Base-by-base conservation (phyloP, 64 coral and sea anemone genomes). In the Pocillopora verrucosa region DNA sequence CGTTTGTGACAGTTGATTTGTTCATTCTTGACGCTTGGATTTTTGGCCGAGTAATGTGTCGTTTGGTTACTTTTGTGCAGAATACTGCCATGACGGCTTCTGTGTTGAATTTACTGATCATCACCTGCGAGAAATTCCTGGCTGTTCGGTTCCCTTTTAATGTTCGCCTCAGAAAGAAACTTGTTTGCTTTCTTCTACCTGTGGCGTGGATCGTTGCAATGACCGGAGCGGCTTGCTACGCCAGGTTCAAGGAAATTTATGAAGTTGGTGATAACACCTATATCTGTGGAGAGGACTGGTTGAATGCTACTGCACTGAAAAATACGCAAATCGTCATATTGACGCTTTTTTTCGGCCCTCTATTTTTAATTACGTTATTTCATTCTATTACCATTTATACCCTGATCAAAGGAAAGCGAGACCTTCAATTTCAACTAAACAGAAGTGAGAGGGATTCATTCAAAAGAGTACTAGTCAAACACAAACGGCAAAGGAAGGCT, bases 81-180 rank as follows among this genome's bases (percentile, higher is more conserved):
- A 89, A 76, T 34, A 78, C 87, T 35, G 88, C 91, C 3, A 35
- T 77, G 7, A 75, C 65, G 20, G 81, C 92, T 0, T 87, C 83
- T 0, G 67, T 96, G 72, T n/a, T 96, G 16, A 93, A 89, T 26
- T 76, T 96, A 2, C 75, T 89, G 9, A 73, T 81, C 5, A 81
- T 92, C 60, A 93, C 94, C 9, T 77, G 86, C 16, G 94, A 96
- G 45, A 92, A 89, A 25, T 96, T 93, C 56, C 72, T 96, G 13
- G 92, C 88, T 0, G 77, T 98, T 25, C 91, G 92, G 77, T 89
- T 86, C 57, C 95, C 92, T 0, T 87, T 92, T 24, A 22, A 75
- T 34, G 36, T 78, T 13, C 92, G 80, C 17, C 62, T 88, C 22
- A 35, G 87, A 58, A 72, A 91, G 57, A 88, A 19, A 36, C 12